Evolutionary conservation across 2,888 invertebrate genomes (phyloP), one percentile per base, ranked within the genome.

Genomic region (Caenorhabditis panamensis): DNA sequence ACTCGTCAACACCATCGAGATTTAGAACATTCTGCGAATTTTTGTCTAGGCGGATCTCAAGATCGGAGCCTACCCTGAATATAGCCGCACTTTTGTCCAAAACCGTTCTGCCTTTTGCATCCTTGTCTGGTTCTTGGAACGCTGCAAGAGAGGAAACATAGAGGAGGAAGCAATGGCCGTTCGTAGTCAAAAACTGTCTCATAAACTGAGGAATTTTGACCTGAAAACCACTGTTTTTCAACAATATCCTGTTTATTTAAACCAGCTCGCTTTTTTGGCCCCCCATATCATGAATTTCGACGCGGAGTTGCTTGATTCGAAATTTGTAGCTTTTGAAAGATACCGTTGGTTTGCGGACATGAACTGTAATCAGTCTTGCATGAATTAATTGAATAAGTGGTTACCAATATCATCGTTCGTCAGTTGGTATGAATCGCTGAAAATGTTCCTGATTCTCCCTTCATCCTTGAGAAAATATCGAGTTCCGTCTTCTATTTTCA

Each of bases 211-310:
- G 85, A 22, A 86, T 76, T 73, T 85, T 84, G 20, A 83, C 84
- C 85, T 87, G 41, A 54, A 82, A n/a, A n/a, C n/a, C n/a, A n/a
- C n/a, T n/a, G 68, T 11, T 41, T 26, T 54, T n/a, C 5, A 31
- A 31, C 31, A 31, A 31, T 31, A 6, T 18, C 41, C 2, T n/a
- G 11, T 13, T 26, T 13, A 6, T 20, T 44, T 9, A 44, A 9
- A 86, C 86, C 47, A 84, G 59, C 69, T 89, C 89, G 2, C 83
- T 83, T 49, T 84, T 80, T 73, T 89, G 89, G 20, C 89, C 89
- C 20, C 89, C 89, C 73, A 89, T 88, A 75, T 89, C 89, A 61
- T 86, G 86, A 51, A 89, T 88, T 63, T 85, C 87, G 11, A 89
- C 77, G 22, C 78, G 73, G 61, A 84, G 69, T 9, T 81, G 81